Evolutionary conservation across 2,888 invertebrate species (phyloP), one percentile per base, ranked within the genome.

Genomic region (Atrina japonica): DNA sequence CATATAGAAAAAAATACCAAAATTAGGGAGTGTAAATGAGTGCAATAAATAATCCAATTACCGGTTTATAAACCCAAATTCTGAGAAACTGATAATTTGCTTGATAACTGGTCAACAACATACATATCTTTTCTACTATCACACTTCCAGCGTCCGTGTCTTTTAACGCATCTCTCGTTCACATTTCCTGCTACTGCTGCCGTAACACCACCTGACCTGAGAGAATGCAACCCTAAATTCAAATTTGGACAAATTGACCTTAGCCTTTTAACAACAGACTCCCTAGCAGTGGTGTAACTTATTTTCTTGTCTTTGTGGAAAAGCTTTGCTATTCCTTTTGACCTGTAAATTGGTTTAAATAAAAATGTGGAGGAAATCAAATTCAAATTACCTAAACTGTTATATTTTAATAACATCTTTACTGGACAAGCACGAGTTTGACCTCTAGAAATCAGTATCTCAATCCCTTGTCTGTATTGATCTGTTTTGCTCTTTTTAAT

Each of bases 401-500:
- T 14, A 47, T 60, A 60, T 18, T 14, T 43, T n/a, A 27, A n/a
- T 6, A 60, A 23, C 60, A 47, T 60, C 2, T 9, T 14, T 3
- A 47, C 11, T 21, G 47, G 60, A 60, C 60, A 60, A 18, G 60
- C 60, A 47, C 21, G n/a, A 45, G 60, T 41, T 11, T n/a, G 21
- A n/a, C 60, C 45, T 6, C 45, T 60, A 27, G 40, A 21, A 25
- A 60, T 29, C 7, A 60, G 18, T 23, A 60, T 45, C 21, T 45
- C 30, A n/a, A 47, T 21, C 23, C 60, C 60, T 29, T 41, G n/a
- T 23, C 47, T 21, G 18, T 47, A 60, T 29, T 47, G 49, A 29
- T 60, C 47, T 1, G 60, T 49, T 41, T 60, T 60, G 18, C 60
- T 60, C 27, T 49, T 60, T 45, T 23, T 47, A 11, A 58, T 58